A percentile compares a stretch with the other conserved stretches of the same genome.
Evolutionary conservation across 2,888 invertebrate species (phyloP).

Genomic region (Netelia fuscicornis): DNA sequence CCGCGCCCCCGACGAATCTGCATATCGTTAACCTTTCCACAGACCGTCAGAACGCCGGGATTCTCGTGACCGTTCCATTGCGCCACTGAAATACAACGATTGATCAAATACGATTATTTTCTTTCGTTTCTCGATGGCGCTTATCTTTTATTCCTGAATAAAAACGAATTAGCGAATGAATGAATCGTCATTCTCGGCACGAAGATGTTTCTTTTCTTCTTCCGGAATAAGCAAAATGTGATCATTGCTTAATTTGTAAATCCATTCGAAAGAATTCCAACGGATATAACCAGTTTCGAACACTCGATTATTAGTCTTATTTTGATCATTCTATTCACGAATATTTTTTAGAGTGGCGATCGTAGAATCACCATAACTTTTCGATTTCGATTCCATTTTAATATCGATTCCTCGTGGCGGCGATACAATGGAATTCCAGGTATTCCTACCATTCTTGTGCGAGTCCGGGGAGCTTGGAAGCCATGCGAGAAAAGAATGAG

Average conservation of each 20-base stretch:
- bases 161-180: constrained; percentile 44
- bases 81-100: constrained; percentile 26
- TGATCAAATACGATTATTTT: constrained; percentile 59
- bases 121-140: constrained; percentile 1
- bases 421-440: constrained; percentile 47
- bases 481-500: constrained; percentile 39
- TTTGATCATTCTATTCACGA: not conserved
- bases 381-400: constrained; percentile 41
- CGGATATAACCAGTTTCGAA: not conserved
- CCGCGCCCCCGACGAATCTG: constrained; percentile 77
- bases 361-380: constrained; percentile 9
- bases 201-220: constrained; percentile 6
- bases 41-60: constrained; percentile 66
- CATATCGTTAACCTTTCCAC: constrained; percentile 81
- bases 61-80: constrained; percentile 60
- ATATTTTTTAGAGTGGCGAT: constrained; percentile 2
- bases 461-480: constrained; percentile 11
- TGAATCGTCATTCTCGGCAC: constrained; percentile 11
- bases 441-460: constrained; percentile 19
- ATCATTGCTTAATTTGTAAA: not conserved
- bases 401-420: constrained; percentile 38
- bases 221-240: constrained; percentile 31
- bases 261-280: not conserved
- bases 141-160: constrained; percentile 61
- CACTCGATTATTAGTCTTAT: not conserved